phyloP scores from a whole-genome alignment of 2,888 invertebrate species.

The Uloborus plumipes region DNA sequence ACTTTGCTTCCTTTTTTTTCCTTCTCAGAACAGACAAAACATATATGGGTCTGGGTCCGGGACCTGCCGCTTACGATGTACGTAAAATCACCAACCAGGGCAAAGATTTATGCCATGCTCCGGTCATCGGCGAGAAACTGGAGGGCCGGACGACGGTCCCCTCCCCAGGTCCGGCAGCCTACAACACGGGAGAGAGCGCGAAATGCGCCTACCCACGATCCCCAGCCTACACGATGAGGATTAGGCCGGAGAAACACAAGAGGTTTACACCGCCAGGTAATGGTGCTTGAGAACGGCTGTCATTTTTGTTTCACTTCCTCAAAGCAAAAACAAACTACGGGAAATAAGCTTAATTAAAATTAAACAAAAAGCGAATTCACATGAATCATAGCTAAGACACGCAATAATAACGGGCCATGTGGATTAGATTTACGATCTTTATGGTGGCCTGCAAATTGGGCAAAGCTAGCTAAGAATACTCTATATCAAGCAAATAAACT shows the following conservation, averaged over 20 bases:
- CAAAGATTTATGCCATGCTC: constrained; percentile 31
- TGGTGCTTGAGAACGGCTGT: too few species aligned
- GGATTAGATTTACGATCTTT: too few species aligned
- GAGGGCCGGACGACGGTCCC: neutral
- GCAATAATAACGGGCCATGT: too few species aligned
- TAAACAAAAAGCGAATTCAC: too few species aligned
- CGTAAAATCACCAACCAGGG: constrained; percentile 34
- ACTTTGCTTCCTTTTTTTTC: neutral
- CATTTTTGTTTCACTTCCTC: too few species aligned
- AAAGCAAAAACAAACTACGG: too few species aligned
- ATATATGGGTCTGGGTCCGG: constrained; percentile 2
- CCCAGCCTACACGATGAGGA: constrained; percentile 33
- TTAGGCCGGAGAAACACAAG: neutral
- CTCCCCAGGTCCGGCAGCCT: constrained; percentile 26
- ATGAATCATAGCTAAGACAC: too few species aligned
- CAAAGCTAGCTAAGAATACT: too few species aligned
- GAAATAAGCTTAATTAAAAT: too few species aligned
- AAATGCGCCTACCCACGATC: neutral
- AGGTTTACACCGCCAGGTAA: constrained; percentile 5
- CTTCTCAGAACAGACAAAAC: neutral
- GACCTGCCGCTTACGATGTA: constrained; percentile 16
- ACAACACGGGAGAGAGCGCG: constrained; percentile 20
- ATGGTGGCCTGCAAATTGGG: too few species aligned
- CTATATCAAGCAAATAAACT: too few species aligned
- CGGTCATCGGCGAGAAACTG: constrained; percentile 17